Evolutionary conservation across 2,797 vertebrate genomes (phyloP), one percentile per base, ranked within the genome.

Genomic region (Perodicticus potto): DNA sequence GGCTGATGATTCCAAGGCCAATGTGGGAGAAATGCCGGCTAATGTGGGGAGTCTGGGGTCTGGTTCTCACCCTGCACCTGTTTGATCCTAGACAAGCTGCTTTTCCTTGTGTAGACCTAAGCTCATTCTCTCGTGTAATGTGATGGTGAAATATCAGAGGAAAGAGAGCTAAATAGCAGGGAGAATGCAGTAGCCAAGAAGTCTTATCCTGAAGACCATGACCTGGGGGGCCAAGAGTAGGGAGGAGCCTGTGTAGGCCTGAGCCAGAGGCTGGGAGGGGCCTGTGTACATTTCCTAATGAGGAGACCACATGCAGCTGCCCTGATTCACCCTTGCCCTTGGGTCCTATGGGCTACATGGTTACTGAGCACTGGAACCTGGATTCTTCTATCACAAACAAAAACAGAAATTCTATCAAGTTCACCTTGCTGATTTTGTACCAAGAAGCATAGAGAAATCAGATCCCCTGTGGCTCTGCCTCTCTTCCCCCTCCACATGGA

Each of bases 391-490:
- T 69, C 53, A 63, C 55, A 17, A 78, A 74, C 17, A 37, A 43
- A 72, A 83, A 74, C 23, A 37, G 27, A 88, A 76, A 67, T 53
- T 87, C 67, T 59, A 77, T 55, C 78, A 69, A 69, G 57, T 80
- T 76, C n/a, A 87, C 73, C 90, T 63, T 84, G 49, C 61, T 80
- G 63, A 69, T 40, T 72, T 65, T 55, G 20, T 89, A 83, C 74
- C 72, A 80, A 90, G 40, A 29, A 49, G 59, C 67, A 23, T 1
- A 77, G 84, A 32, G 37, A 86, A 72, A 13, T 23, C 29, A 49
- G 77, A 37, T 89, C 29, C 43, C 25, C 53, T 57, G 25, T 1
- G 1, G 3, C 23, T 12, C 34, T 19, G 29, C 22, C 27, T 67
- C 14, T 2, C 2, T 2, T n/a, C 25, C 53, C 23, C 45, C n/a